Conservation (phyloP, 2,888 invertebrate species). For the Netelia inedita region DNA sequence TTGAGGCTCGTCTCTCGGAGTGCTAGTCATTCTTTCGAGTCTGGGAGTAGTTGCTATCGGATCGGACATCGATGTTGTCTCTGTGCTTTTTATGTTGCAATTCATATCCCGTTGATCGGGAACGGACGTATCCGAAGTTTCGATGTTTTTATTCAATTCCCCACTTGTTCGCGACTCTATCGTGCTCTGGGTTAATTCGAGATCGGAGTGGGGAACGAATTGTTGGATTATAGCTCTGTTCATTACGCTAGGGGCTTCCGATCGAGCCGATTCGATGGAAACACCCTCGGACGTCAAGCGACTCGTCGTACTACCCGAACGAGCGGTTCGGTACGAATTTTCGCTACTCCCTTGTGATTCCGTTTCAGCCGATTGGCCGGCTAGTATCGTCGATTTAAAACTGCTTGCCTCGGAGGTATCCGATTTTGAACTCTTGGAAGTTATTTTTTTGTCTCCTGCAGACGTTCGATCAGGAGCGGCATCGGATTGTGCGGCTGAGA, state of each 20-base stretch:
- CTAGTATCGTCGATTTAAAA: slow-evolving; percentile 60
- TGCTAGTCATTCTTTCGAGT: background rate
- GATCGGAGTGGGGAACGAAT: slow-evolving; percentile 43
- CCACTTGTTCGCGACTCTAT: slow-evolving; percentile 16
- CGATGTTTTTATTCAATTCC: slow-evolving; percentile 47
- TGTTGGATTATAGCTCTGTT: slow-evolving; percentile 52
- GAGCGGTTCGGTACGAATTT: slow-evolving; percentile 60
- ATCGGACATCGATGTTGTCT: background rate
- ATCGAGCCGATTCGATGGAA: slow-evolving; percentile 23
- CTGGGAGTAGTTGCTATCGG: background rate
- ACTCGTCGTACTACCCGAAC: slow-evolving; percentile 13
- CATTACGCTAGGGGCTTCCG: slow-evolving; percentile 52
- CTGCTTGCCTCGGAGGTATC: slow-evolving; percentile 49
- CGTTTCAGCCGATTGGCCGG: slow-evolving; percentile 38
- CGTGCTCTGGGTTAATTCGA: slow-evolving; percentile 40
- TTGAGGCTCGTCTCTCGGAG: background rate
- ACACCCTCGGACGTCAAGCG: background rate
- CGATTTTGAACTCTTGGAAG: slow-evolving; percentile 7
- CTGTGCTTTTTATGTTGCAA: slow-evolving; percentile 42
- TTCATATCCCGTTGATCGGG: slow-evolving; percentile 51
- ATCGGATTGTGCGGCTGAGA: background rate
- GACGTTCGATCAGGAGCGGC: background rate
- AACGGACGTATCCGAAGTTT: slow-evolving; percentile 11
- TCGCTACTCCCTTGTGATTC: slow-evolving; percentile 51
- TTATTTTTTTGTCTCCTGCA: background rate